Evolutionary conservation across 2,888 invertebrate species (phyloP).

Genomic region (Calameuta pallipes): DNA sequence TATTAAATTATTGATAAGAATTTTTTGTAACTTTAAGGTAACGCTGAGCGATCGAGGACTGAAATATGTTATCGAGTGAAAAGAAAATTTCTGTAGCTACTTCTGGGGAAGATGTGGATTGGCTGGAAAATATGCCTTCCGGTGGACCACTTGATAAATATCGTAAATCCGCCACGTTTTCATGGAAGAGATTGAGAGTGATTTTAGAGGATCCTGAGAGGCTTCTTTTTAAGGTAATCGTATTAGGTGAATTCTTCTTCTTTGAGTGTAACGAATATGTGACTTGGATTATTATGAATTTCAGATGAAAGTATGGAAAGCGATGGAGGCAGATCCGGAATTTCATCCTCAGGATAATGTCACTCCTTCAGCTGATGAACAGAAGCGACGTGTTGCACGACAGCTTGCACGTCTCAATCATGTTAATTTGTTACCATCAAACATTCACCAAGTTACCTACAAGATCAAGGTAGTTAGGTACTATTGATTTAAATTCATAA

Average conservation of each 20-base stretch:
- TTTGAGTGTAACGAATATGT: neutral
- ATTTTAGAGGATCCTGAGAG: constrained; percentile 70
- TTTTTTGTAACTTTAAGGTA: neutral
- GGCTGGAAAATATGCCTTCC: constrained; percentile 49
- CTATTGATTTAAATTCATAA: constrained; percentile 1
- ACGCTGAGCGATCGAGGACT: neutral
- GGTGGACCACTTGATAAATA: constrained; percentile 69
- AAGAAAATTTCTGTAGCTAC: neutral
- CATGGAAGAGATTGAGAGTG: constrained; percentile 70
- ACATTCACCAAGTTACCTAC: constrained; percentile 73
- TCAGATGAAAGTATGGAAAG: constrained; percentile 83
- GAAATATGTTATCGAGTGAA: neutral
- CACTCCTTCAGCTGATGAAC: constrained; percentile 77
- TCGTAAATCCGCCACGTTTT: constrained; percentile 69
- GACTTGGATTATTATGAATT: constrained; percentile 42
- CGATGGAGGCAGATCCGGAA: constrained; percentile 82
- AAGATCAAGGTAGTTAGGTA: constrained; percentile 70
- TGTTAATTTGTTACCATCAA: constrained; percentile 74
- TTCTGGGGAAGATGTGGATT: constrained; percentile 40
- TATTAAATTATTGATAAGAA: neutral
- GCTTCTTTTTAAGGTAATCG: constrained; percentile 68
- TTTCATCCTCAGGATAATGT: constrained; percentile 73
- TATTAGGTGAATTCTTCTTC: constrained; percentile 3
- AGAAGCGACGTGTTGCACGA: constrained; percentile 77
- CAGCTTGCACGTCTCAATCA: constrained; percentile 77